phyloP scores from a whole-genome alignment of 2,797 vertebrate species.

The Rhincodon typus region DNA sequence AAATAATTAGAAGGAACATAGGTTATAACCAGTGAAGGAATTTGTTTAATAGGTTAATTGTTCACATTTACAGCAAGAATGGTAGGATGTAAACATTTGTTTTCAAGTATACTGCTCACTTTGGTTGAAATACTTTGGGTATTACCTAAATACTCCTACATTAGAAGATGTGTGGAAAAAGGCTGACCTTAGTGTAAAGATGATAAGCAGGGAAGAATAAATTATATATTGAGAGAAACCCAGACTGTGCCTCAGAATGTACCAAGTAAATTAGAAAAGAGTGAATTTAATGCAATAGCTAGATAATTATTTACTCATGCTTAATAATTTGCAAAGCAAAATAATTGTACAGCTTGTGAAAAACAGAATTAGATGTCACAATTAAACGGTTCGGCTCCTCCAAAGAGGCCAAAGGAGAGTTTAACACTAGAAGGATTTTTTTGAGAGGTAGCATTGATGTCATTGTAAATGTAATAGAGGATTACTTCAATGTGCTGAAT shows the following conservation, averaged over 20 bases:
- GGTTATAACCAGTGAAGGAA: not conserved
- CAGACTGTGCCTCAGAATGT: not conserved
- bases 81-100: not conserved
- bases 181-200: not conserved
- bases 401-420: not conserved
- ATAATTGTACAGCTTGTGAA: not conserved
- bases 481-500: not conserved
- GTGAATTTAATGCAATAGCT: not conserved
- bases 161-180: not conserved
- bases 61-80: not conserved
- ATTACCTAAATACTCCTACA: not conserved
- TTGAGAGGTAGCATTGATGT: not conserved
- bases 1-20: no score
- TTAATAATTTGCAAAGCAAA: not conserved
- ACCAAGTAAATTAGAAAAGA: not conserved
- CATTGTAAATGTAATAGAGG: not conserved
- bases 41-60: not conserved
- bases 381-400: not conserved
- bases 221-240: not conserved
- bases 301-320: not conserved
- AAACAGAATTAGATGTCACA: not conserved
- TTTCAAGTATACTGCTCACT: not conserved
- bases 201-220: not conserved
- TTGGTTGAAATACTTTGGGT: not conserved
- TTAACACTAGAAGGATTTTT: not conserved